Percentiles rank a stretch among this genome's conserved stretches.
These are phyloP conservation scores for Scalopus aquaticus DNA, from an alignment of 2,113 vertebrate species.

Conservation along the genomic window DNA sequence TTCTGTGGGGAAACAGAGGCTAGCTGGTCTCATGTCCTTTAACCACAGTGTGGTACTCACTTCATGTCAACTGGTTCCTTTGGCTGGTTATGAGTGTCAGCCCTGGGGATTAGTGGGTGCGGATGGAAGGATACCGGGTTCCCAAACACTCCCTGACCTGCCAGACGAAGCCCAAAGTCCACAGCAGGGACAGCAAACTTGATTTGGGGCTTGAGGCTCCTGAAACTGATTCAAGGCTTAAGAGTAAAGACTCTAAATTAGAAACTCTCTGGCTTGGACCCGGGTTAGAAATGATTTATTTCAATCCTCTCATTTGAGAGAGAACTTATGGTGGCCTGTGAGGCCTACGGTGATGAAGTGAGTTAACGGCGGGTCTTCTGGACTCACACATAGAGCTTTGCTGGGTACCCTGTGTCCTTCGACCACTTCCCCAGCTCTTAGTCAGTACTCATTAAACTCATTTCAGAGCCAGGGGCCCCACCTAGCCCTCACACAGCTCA, in stretches of 20 bases:
- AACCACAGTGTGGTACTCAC: background rate
- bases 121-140: background rate
- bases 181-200: background rate
- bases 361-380: background rate
- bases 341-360: background rate
- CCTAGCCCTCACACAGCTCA: background rate
- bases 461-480: background rate
- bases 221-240: background rate
- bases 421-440: background rate
- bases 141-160: background rate
- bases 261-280: background rate
- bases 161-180: background rate
- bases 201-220: background rate
- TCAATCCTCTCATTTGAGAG: background rate
- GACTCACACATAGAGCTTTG: accelerated
- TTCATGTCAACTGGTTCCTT: background rate
- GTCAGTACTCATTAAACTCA: too few relatives aligned
- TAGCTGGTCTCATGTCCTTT: background rate
- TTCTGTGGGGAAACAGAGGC: background rate
- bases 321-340: background rate
- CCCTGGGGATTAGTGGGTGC: too few relatives aligned
- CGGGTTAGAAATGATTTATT: background rate
- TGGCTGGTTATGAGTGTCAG: background rate
- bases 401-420: background rate
- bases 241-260: background rate